Percentiles rank a stretch among this genome's conserved stretches.
phyloP scores from a whole-genome alignment of 2,113 vertebrate genomes.

The Mungos mungo region DNA sequence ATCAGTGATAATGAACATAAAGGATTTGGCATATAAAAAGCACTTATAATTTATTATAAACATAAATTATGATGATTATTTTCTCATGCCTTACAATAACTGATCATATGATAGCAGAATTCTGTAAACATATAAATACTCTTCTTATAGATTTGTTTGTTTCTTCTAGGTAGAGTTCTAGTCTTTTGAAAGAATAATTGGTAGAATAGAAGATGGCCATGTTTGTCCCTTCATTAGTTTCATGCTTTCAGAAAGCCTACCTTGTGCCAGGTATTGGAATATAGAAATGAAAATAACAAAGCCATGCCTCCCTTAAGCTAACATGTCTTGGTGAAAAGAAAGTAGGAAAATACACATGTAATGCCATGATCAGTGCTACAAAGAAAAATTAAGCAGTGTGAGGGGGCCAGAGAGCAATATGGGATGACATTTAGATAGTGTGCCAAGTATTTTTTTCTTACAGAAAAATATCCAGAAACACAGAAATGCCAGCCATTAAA shows the following conservation, averaged over 20 bases:
- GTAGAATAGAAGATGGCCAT: neutral
- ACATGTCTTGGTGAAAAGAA: neutral
- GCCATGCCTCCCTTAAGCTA: neutral
- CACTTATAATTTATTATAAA: constrained; percentile 28
- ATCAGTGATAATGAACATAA: constrained; percentile 35
- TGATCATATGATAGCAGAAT: neutral
- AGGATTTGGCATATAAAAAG: constrained; percentile 21
- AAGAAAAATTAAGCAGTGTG: neutral
- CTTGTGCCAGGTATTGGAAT: neutral
- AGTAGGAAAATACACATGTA: neutral
- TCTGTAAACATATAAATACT: neutral
- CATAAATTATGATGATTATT: constrained; percentile 40
- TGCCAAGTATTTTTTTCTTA: neutral
- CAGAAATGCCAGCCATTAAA: neutral
- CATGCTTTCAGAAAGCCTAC: neutral
- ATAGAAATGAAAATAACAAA: neutral
- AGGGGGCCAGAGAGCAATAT: neutral
- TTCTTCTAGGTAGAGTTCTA: neutral
- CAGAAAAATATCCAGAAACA: neutral
- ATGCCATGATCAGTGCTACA: neutral
- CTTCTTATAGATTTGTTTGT: neutral
- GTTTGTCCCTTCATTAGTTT: neutral
- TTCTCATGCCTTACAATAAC: neutral
- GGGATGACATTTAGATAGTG: neutral
- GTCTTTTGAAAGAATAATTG: neutral